Evolutionary conservation across 2,888 invertebrate genomes (phyloP).

Genomic region (Ormyrus rosae): DNA sequence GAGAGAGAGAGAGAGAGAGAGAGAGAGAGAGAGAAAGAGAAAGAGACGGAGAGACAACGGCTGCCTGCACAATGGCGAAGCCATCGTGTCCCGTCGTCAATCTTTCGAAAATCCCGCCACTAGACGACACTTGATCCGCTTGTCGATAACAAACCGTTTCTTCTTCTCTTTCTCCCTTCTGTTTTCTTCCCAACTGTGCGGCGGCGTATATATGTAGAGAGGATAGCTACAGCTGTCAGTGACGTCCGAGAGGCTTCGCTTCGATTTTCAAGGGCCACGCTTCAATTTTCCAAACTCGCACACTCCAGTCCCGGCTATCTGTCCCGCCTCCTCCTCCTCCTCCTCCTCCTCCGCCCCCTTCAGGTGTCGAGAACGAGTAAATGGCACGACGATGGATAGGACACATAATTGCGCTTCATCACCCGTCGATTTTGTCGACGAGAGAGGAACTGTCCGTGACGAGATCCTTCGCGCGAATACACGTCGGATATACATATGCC

Average conservation of each 20-base stretch:
- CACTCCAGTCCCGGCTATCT: too few relatives aligned
- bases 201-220: neutral
- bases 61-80: conserved; percentile 15
- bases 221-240: conserved; percentile 15
- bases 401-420: conserved; percentile 43
- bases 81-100: conserved; percentile 37
- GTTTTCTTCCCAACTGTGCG: conserved; percentile 27
- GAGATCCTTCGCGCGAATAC: neutral
- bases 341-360: neutral
- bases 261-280: conserved; percentile 40
- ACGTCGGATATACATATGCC: neutral
- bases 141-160: conserved; percentile 56
- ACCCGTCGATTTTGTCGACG: conserved; percentile 29
- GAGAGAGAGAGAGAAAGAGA: conserved; percentile 30
- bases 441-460: neutral
- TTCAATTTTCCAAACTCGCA: conserved; percentile 46
- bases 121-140: conserved; percentile 53
- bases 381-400: neutral
- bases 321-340: neutral
- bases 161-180: conserved; percentile 29
- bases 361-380: conserved; percentile 2
- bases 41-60: conserved; percentile 3
- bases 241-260: neutral
- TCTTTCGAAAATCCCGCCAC: conserved; percentile 50
- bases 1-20: neutral